These are phyloP conservation scores for Brenthis daphne DNA, from an alignment of 2,888 invertebrate species.

Conservation along the genomic window DNA sequence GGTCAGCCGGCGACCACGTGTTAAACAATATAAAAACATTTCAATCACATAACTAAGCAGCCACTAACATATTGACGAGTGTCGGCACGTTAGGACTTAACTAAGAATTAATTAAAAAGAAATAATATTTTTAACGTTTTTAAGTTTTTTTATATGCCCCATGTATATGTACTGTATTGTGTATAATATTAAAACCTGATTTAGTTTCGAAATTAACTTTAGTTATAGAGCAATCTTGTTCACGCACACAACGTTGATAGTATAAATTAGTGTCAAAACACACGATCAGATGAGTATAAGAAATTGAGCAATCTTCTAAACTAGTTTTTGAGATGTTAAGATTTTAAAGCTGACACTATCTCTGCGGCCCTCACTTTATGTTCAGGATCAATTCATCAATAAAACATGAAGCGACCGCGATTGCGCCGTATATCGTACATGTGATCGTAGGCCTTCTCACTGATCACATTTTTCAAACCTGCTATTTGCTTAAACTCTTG, in stretches of 20 bases:
- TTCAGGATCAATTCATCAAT: slow-evolving; percentile 13
- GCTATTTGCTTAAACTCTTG: too few relatives aligned
- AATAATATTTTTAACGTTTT: too few relatives aligned
- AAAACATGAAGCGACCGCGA: too few relatives aligned
- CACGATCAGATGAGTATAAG: slow-evolving; percentile 11
- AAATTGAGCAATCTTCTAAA: slow-evolving; percentile 30
- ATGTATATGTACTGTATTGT: too few relatives aligned
- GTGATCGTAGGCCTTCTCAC: too few relatives aligned
- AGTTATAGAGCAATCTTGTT: slow-evolving; percentile 1
- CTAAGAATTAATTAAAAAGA: too few relatives aligned
- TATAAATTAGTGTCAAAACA: slow-evolving; percentile 11
- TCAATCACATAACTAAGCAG: not conserved
- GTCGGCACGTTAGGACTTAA: too few relatives aligned
- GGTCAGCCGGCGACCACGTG: slow-evolving; percentile 16
- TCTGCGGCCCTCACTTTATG: slow-evolving; percentile 24
- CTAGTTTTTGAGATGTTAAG: slow-evolving; percentile 22
- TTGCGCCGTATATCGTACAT: too few relatives aligned
- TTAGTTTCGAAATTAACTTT: slow-evolving; percentile 8
- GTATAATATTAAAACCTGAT: slow-evolving; percentile 1
- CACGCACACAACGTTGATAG: slow-evolving; percentile 2
- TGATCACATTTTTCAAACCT: too few relatives aligned
- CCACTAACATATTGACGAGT: too few relatives aligned
- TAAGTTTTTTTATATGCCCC: too few relatives aligned
- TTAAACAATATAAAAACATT: not conserved
- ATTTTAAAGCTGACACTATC: slow-evolving; percentile 20